These are phyloP conservation scores for Epiblema foenella DNA, from an alignment of 2,888 invertebrate species.

Conservation along the genomic window DNA sequence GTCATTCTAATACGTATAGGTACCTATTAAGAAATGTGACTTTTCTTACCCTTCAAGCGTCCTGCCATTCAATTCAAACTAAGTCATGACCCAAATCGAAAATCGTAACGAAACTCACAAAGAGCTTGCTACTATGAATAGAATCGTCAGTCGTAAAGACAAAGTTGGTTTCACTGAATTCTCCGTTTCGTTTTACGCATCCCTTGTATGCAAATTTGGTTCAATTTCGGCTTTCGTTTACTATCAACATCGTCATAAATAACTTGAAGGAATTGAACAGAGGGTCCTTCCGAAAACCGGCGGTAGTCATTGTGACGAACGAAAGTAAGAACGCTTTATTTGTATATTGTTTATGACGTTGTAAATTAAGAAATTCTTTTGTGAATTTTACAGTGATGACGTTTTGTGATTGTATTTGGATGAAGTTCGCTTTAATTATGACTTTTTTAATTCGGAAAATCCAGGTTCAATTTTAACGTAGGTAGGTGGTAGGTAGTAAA, in stretches of 20 bases:
- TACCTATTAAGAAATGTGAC: not conserved
- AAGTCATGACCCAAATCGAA: slow-evolving; percentile 49
- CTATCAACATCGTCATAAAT: slow-evolving; percentile 63
- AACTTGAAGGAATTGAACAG: slow-evolving; percentile 55
- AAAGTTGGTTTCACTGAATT: slow-evolving; percentile 46
- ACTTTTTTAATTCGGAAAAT: slow-evolving; percentile 6
- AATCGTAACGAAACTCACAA: slow-evolving; percentile 52
- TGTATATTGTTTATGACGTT: slow-evolving; percentile 41
- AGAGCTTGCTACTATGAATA: slow-evolving; percentile 52
- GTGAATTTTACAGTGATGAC: slow-evolving; percentile 34
- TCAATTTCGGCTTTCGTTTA: slow-evolving; percentile 65
- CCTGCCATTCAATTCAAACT: slow-evolving; percentile 59
- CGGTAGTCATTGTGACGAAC: slow-evolving; percentile 50
- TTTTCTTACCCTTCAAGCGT: slow-evolving; percentile 44
- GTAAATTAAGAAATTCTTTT: slow-evolving; percentile 38
- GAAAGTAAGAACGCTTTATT: slow-evolving; percentile 52
- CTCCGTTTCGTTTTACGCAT: slow-evolving; percentile 52
- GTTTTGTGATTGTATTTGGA: slow-evolving; percentile 22
- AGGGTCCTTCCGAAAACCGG: slow-evolving; percentile 52
- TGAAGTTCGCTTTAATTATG: slow-evolving; percentile 29
- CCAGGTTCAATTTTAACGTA: not conserved
- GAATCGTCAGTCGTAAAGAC: slow-evolving; percentile 54
- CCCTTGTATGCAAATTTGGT: slow-evolving; percentile 73
- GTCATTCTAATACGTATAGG: not conserved
- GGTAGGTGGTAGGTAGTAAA: no score